These are phyloP conservation scores for Apoda limacodes DNA, from an alignment of 2,888 invertebrate species.

Conservation along the genomic window DNA sequence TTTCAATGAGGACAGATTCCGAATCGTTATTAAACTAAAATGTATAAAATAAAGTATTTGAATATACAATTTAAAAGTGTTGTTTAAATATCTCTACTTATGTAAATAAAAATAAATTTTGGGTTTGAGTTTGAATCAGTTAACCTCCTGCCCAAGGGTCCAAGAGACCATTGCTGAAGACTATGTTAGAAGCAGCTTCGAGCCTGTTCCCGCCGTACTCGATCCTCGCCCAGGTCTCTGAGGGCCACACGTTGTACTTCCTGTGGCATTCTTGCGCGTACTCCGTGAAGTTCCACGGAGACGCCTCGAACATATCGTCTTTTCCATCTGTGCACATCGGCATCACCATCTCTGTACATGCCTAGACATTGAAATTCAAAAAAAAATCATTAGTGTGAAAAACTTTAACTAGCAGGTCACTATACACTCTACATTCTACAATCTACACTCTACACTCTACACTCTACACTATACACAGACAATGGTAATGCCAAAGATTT, in stretches of 20 bases:
- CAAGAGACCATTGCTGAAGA: conserved; percentile 86
- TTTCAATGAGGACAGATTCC: too few species aligned
- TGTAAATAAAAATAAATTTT: too few species aligned
- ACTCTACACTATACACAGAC: too few species aligned
- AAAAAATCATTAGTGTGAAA: too few species aligned
- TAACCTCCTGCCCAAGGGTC: conserved; percentile 89
- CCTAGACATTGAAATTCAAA: too few species aligned
- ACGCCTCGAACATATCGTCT: conserved; percentile 86
- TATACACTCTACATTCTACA: too few species aligned
- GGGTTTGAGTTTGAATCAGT: background rate
- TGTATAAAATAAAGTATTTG: too few species aligned
- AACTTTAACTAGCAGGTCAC: too few species aligned
- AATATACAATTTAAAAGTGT: too few species aligned
- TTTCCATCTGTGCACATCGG: conserved; percentile 86
- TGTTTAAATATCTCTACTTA: too few species aligned
- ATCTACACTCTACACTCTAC: too few species aligned
- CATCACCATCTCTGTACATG: conserved; percentile 98
- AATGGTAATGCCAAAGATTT: conserved; percentile 2
- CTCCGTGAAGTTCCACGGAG: conserved; percentile 77
- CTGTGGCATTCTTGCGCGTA: conserved; percentile 77
- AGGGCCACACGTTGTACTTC: conserved; percentile 76
- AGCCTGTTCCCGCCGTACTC: conserved; percentile 87
- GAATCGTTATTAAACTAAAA: too few species aligned
- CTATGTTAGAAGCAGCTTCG: conserved; percentile 75
- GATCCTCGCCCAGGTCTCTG: conserved; percentile 73